phyloP scores from a whole-genome alignment of 2,888 invertebrate genomes.

The Lasioglossum malachurum region DNA sequence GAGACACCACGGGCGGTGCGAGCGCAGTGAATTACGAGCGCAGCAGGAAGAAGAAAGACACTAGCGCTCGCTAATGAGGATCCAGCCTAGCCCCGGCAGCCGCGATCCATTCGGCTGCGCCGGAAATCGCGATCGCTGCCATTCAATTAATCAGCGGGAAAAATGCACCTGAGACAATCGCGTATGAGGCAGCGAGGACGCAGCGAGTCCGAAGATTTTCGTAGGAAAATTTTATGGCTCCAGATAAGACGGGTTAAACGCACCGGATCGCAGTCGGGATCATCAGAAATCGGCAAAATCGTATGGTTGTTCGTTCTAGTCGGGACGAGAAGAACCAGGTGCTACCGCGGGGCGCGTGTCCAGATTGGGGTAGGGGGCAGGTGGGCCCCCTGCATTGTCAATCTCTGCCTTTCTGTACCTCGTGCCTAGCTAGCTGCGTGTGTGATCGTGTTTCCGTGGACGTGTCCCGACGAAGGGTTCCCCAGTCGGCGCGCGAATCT shows the following conservation, averaged over 20 bases:
- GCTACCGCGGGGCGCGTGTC: constrained; percentile 83
- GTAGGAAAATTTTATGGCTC: not conserved
- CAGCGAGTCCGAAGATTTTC: not conserved
- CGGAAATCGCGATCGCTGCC: constrained; percentile 30
- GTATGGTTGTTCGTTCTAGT: constrained; percentile 38
- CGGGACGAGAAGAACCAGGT: constrained; percentile 78
- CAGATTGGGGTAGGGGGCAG: constrained; percentile 82
- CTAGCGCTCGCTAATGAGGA: constrained; percentile 62
- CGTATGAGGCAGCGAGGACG: not conserved
- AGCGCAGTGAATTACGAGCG: constrained; percentile 22
- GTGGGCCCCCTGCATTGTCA: constrained; percentile 85
- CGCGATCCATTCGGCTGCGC: constrained; percentile 39
- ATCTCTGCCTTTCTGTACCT: constrained; percentile 82
- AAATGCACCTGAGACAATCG: not conserved
- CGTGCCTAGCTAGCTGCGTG: constrained; percentile 67
- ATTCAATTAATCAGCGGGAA: not conserved
- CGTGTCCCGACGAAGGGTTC: constrained; percentile 65
- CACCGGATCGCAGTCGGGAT: constrained; percentile 6
- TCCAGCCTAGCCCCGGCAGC: constrained; percentile 38
- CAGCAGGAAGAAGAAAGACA: constrained; percentile 63
- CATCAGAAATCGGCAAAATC: constrained; percentile 38
- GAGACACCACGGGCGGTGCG: constrained; percentile 57
- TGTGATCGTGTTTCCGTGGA: constrained; percentile 55
- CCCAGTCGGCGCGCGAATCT: constrained; percentile 50
- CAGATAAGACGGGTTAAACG: not conserved